Evolutionary conservation across 1,140 invertebrate genomes (phyloP).

Genomic region (Monochamus saltuarius): DNA sequence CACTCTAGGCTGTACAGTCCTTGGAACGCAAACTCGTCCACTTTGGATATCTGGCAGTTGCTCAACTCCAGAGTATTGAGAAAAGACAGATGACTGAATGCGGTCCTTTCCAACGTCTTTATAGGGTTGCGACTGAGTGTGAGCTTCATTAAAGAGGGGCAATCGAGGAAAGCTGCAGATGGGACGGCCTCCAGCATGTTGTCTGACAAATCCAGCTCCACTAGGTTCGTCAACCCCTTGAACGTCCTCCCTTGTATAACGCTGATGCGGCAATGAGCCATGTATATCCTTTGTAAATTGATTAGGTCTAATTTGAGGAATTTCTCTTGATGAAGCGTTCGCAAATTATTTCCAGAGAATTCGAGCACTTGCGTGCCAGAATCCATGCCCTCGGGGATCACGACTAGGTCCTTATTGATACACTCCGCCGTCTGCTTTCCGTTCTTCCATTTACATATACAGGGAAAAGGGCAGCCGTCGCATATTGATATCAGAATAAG

Average conservation of each 20-base stretch:
- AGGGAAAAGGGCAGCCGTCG: conserved; percentile 66
- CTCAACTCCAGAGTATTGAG: conserved; percentile 80
- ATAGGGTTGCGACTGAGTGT: conserved; percentile 79
- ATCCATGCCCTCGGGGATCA: conserved; percentile 76
- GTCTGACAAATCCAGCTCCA: conserved; percentile 82
- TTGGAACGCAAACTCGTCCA: conserved; percentile 78
- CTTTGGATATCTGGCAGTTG: conserved; percentile 70
- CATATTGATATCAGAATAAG: too few relatives aligned
- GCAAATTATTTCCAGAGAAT: conserved; percentile 77
- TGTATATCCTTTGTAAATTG: conserved; percentile 85
- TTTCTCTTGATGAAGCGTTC: conserved; percentile 69
- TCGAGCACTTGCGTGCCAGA: conserved; percentile 85
- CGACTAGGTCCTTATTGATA: conserved; percentile 66
- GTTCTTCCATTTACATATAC: conserved; percentile 87
- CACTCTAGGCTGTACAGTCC: conserved; percentile 79
- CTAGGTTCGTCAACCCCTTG: conserved; percentile 78
- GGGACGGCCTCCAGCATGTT: conserved; percentile 77
- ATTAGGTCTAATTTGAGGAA: conserved; percentile 75
- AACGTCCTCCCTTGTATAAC: conserved; percentile 77
- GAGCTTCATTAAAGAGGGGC: conserved; percentile 76
- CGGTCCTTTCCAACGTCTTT: conserved; percentile 62
- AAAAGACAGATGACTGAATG: conserved; percentile 71
- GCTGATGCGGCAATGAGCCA: conserved; percentile 72
- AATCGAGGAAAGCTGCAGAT: conserved; percentile 71
- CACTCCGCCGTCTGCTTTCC: conserved; percentile 89